Percentiles rank a stretch among this genome's conserved stretches.
These are phyloP conservation scores for Meloidogyne floridensis DNA, from an alignment of 1,140 invertebrate species.

Conservation along the genomic window DNA sequence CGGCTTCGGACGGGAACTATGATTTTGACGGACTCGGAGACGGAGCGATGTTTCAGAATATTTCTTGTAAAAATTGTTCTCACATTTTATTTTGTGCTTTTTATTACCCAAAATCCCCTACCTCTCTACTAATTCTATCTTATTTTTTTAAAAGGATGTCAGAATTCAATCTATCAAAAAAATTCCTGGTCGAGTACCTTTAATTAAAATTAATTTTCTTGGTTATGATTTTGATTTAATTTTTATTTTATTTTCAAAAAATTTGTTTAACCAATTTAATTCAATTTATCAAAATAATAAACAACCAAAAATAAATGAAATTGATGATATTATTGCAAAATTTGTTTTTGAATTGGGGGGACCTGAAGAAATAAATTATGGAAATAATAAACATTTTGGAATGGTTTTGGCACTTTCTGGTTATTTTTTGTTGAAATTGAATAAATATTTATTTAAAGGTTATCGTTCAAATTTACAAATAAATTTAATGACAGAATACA, in stretches of 20 bases:
- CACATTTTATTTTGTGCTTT: no score
- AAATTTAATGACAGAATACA: slow-evolving; percentile 9
- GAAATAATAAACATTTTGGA: slow-evolving; percentile 2
- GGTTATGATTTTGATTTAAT: slow-evolving; percentile 10
- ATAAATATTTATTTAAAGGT: background rate
- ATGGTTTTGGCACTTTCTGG: slow-evolving; percentile 1
- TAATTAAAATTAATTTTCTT: slow-evolving; percentile 10
- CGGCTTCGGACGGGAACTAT: no score
- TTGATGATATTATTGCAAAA: slow-evolving; percentile 3
- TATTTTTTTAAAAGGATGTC: background rate
- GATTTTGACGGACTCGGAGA: no score
- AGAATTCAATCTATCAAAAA: background rate
- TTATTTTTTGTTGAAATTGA: background rate
- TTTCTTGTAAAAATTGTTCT: no score
- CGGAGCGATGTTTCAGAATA: no score
- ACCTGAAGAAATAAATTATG: background rate
- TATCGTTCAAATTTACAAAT: slow-evolving; percentile 9
- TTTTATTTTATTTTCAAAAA: slow-evolving; percentile 6
- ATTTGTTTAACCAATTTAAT: background rate
- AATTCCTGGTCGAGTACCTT: background rate
- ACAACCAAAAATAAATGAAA: background rate
- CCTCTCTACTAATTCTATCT: background rate
- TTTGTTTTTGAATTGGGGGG: background rate
- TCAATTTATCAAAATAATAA: background rate
- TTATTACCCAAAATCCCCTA: no score